These are phyloP conservation scores for Lepisosteus oculatus DNA, from an alignment of 2,113 vertebrate species.

Conservation along the genomic window DNA sequence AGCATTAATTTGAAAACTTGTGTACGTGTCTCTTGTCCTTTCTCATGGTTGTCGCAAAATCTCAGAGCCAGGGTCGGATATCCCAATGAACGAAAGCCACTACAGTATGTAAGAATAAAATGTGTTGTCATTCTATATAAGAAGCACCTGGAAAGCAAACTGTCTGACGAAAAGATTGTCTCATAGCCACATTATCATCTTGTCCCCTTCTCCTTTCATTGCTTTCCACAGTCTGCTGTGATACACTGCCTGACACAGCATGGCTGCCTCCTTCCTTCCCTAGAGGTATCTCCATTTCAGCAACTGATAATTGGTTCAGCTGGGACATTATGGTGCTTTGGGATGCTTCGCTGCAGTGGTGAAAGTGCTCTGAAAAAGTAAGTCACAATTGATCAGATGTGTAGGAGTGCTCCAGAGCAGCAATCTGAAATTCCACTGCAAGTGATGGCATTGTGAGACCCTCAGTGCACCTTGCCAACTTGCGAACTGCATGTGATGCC, in stretches of 20 bases:
- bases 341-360: conserved; percentile 2
- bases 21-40: too few species aligned
- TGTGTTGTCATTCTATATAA: too few species aligned
- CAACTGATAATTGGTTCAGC: conserved; percentile 33
- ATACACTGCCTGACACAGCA: conserved; percentile 28
- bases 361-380: background rate
- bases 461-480: background rate
- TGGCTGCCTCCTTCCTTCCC: background rate
- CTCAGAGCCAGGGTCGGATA: too few species aligned
- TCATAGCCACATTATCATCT: background rate
- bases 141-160: too few species aligned
- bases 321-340: conserved; percentile 8
- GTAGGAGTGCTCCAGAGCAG: background rate
- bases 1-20: too few species aligned
- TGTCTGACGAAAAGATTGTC: too few species aligned
- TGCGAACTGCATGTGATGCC: background rate
- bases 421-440: background rate
- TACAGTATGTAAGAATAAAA: too few species aligned
- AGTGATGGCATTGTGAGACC: background rate
- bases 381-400: background rate
- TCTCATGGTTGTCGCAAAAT: too few species aligned
- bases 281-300: background rate
- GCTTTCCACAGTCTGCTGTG: conserved; percentile 8
- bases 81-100: too few species aligned
- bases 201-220: conserved; percentile 10